These are phyloP conservation scores for Gymnorhina tibicen DNA, from an alignment of 2,113 vertebrate genomes.

Conservation along the genomic window DNA sequence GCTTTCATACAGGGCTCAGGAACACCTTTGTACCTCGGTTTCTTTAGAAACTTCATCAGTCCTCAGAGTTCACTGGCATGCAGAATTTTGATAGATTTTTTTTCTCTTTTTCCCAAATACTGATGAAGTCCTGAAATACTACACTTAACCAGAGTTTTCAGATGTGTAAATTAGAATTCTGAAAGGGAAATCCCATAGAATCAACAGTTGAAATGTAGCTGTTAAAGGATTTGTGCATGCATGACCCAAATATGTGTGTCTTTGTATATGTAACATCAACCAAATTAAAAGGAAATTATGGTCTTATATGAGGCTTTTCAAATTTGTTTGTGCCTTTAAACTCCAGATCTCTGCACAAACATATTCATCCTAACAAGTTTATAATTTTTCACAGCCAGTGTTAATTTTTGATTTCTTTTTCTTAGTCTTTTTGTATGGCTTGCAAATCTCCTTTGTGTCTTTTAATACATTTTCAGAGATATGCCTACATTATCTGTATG, in stretches of 20 bases:
- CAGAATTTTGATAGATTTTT: neutral
- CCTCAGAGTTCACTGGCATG: neutral
- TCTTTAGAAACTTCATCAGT: neutral
- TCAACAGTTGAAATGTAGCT: neutral
- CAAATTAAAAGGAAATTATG: neutral
- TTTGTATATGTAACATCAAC: neutral
- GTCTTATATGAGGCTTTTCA: neutral
- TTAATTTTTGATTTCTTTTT: neutral
- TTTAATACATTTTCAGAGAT: neutral
- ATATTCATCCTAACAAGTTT: neutral
- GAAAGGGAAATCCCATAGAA: neutral
- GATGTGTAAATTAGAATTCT: neutral
- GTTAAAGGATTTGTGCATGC: neutral
- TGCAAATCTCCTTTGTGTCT: neutral
- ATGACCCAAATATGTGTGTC: neutral
- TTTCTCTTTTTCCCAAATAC: neutral
- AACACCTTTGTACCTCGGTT: neutral
- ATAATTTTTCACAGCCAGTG: neutral
- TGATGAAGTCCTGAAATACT: neutral
- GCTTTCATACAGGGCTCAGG: neutral
- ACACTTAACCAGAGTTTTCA: neutral
- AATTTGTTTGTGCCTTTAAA: neutral
- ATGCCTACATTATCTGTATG: neutral
- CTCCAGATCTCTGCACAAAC: neutral
- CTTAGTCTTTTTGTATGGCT: neutral